Base-by-base conservation (phyloP, 2,797 vertebrate species). In the Eulemur coronatus region DNA sequence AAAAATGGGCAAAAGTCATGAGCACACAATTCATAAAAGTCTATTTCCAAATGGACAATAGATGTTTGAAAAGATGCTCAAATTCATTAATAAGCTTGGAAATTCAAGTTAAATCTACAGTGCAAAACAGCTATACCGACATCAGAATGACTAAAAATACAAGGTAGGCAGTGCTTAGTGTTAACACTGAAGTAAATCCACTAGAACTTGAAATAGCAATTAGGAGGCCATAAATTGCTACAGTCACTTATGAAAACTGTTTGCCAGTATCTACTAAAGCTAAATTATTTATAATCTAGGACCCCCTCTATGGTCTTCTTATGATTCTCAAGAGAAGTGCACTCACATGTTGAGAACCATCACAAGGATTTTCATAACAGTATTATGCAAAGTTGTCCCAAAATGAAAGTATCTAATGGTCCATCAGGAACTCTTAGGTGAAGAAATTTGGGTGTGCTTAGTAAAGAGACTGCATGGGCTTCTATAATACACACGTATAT, bases 91-190 rank as follows among this genome's bases (percentile, higher is more conserved):
- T 61, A 50, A 57, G 61, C 20, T 13, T n/a, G 15, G 38, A 87
- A 57, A 46, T 46, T 5, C 48, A 73, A 87, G 81, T 82, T 20
- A 65, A 63, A 91, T 50, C 10, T 2, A 46, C 2, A 38, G 30
- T 46, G 52, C 15, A 72, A 26, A 89, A 57, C 10, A 84, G 1
- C n/a, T 88, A 9, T 6, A 28, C 14, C 18, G 24, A 69, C 17
- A 46, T 70, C 7, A 76, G 43, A 50, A 70, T 43, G n/a, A 33
- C 24, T 14, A 17, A 35, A 35, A 46, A n/a, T 7, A 7, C 50
- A 48, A 30, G 0, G 1, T 7, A 12, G 15, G 59, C 7, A 59
- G 28, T 8, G 8, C 2, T 59, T 55, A 30, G 15, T 18, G 5
- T 46, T 79, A 38, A 18, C 11, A 13, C 11, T 10, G 11, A 95